These are phyloP conservation scores for Climacteris rufus DNA, from an alignment of 2,113 vertebrate genomes.

Conservation along the genomic window DNA sequence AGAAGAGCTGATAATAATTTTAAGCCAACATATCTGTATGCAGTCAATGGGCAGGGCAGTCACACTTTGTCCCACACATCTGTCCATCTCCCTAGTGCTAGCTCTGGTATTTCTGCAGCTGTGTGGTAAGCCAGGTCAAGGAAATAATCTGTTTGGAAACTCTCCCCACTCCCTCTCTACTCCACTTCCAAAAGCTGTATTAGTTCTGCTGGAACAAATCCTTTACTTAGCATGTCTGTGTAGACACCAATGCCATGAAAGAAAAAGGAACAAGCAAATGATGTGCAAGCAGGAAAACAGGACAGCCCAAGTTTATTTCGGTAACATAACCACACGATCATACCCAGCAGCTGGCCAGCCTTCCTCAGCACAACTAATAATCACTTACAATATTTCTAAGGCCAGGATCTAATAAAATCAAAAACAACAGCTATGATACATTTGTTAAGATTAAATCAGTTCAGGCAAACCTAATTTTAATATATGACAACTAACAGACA, in stretches of 20 bases:
- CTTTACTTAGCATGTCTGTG: neutral
- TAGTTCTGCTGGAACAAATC: neutral
- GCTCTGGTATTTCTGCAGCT: neutral
- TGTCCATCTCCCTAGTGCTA: neutral
- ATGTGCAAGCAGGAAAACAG: neutral
- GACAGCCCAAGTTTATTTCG: neutral
- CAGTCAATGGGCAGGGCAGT: neutral
- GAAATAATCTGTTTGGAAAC: neutral
- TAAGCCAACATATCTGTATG: neutral
- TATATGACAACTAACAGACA: neutral
- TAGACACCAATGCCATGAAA: neutral
- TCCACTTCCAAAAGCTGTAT: neutral
- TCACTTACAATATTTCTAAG: neutral
- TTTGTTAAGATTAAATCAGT: neutral
- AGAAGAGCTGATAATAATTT: neutral
- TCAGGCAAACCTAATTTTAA: neutral
- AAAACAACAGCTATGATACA: neutral
- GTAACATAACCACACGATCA: rapidly evolving
- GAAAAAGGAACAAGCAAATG: neutral
- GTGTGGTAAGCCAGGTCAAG: neutral
- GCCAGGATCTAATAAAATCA: neutral
- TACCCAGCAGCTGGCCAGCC: neutral
- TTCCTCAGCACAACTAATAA: neutral
- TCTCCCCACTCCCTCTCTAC: neutral
- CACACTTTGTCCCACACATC: neutral